Conservation (phyloP, 1,140 invertebrate genomes). For the Pemphigus obesinymphae region DNA sequence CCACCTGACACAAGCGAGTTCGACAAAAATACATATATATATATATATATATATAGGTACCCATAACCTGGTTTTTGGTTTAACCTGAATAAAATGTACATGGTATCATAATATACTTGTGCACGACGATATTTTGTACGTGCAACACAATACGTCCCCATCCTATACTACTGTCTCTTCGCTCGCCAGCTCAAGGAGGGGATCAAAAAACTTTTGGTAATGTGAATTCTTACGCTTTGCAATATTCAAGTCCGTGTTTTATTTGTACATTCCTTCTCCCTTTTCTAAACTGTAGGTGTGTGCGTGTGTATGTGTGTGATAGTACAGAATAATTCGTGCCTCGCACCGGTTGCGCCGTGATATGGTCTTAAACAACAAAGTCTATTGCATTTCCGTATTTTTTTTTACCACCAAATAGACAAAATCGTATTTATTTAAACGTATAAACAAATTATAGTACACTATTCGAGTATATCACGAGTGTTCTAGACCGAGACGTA, state of each 20-base stretch:
- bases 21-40: neutral
- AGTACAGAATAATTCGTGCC: neutral
- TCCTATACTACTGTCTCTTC: neutral
- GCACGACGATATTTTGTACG: too few species aligned
- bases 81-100: neutral
- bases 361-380: neutral
- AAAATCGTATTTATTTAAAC: too few species aligned
- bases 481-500: too few species aligned
- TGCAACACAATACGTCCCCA: neutral
- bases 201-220: neutral
- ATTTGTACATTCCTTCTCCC: neutral
- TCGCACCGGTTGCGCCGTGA: neutral
- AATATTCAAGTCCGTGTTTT: neutral
- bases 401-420: neutral
- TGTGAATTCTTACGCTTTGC: neutral
- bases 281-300: too few species aligned
- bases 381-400: neutral
- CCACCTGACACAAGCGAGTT: neutral
- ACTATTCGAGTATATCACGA: too few species aligned
- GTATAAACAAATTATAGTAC: too few species aligned
- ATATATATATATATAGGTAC: neutral
- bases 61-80: too few species aligned
- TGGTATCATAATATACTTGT: neutral
- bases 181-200: neutral
- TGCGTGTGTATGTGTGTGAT: too few species aligned